Evolutionary conservation across 1,140 invertebrate genomes (phyloP).

Genomic region (Sitophilus oryzae): DNA sequence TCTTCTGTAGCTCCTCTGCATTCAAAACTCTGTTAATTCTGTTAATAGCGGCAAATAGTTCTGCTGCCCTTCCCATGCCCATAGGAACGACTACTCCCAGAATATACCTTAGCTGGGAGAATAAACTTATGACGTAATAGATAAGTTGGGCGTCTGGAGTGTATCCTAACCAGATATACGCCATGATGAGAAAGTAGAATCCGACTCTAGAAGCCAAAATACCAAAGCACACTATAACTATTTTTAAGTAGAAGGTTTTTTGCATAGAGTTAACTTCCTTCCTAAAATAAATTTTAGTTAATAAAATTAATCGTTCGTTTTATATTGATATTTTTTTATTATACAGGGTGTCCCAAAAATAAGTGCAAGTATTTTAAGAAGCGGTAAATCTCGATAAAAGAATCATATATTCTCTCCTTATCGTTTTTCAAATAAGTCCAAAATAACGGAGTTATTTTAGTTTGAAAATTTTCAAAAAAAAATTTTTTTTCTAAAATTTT

Average conservation of each 20-base stretch:
- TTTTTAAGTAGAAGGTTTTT: slow-evolving; percentile 13
- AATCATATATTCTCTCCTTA: no score
- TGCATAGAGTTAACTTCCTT: slow-evolving; percentile 16
- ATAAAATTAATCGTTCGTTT: no score
- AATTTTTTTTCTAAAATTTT: no score
- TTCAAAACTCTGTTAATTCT: slow-evolving; percentile 21
- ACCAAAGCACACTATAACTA: slow-evolving; percentile 14
- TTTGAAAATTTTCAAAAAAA: no score
- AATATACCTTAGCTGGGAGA: slow-evolving; percentile 11
- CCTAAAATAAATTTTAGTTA: slow-evolving; percentile 24
- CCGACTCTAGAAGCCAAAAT: slow-evolving; percentile 17
- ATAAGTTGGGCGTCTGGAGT: slow-evolving; percentile 16
- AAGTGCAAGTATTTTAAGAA: no score
- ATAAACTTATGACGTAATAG: slow-evolving; percentile 19
- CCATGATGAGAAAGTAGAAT: slow-evolving; percentile 19
- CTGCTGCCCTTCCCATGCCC: slow-evolving; percentile 18
- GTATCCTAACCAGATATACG: slow-evolving; percentile 21
- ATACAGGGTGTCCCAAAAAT: no score
- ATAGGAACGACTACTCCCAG: slow-evolving; percentile 22
- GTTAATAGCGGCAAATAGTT: slow-evolving; percentile 17
- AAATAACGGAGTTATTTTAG: no score
- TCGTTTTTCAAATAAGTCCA: no score
- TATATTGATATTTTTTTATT: no score
- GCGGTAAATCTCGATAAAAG: no score
- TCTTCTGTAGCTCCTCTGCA: slow-evolving; percentile 19